Evolutionary conservation across 2,113 vertebrate species (phyloP), one percentile per base, ranked within the genome.

Genomic region (Progne subis): DNA sequence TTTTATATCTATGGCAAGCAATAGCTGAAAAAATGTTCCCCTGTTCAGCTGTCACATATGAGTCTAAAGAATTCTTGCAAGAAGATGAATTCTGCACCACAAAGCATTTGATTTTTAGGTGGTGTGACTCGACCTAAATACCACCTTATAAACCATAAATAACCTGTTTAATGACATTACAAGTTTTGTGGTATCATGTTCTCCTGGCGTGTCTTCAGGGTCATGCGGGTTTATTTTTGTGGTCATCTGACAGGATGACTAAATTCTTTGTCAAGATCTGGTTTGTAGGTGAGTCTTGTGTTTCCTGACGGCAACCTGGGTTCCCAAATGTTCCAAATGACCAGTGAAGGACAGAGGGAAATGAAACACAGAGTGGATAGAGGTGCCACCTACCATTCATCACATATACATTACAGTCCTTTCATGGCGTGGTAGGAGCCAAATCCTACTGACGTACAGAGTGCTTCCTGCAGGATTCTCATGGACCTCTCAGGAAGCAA

Each of bases 241-340:
- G 92, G 76, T 98, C 96, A 77, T 94, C 95, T 83, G 97, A 97
- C 78, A 98, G 93, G 24, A 47, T 77, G 37, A 84, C 77, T 78
- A 98, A 95, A 77, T 96, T 96, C 52, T 96, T 97, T 89, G 96
- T 93, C 86, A 98, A 91, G 47, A 95, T 97, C 95, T 96, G 97
- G 28, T 97, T 97, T 92, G 97, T 98, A 37, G 94, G 8, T 63
- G 96, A 95, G 81, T 97, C 88, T 97, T 83, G 0, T 98, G 97
- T 49, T 97, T 98, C 31, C 95, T 93, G 55, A 98, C 97, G 53
- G 18, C 10, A 43, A 79, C 49, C 78, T 70, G 10, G 96, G 89
- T 19, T 97, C 97, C 29, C 96, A 92, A 17, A 50, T 23, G 87
- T 44, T 98, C 97, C 60, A 93, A 76, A 84, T 96, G 96, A 91